phyloP scores from a whole-genome alignment of 2,113 vertebrate species.

The Actinemys pallida region DNA sequence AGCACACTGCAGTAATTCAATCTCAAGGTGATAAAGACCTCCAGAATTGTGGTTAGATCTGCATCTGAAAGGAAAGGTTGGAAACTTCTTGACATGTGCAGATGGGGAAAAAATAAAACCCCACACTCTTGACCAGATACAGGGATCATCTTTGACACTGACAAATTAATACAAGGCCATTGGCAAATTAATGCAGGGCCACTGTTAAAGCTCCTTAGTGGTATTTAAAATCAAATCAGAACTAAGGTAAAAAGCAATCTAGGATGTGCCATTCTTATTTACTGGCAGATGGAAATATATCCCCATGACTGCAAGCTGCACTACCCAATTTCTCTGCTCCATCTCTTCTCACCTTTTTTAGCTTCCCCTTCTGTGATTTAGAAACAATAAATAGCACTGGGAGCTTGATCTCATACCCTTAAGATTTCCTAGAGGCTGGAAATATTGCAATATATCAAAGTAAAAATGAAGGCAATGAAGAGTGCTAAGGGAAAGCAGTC shows the following conservation, averaged over 20 bases:
- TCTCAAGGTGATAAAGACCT: neutral
- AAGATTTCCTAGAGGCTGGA: neutral
- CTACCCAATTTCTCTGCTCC: neutral
- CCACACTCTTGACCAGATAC: neutral
- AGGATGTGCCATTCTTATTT: neutral
- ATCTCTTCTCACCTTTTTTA: neutral
- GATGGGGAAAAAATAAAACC: neutral
- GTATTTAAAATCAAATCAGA: neutral
- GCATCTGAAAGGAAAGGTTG: neutral
- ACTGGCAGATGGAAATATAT: neutral
- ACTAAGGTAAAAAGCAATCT: neutral
- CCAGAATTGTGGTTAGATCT: neutral
- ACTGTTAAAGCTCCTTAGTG: neutral
- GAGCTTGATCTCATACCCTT: neutral
- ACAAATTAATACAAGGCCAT: neutral
- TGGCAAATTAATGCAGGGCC: neutral
- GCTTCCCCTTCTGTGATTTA: neutral
- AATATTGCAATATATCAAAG: accelerated
- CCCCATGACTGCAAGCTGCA: neutral
- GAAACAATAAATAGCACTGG: slow-evolving; percentile 12
- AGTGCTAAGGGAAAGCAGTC: neutral
- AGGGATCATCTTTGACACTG: neutral
- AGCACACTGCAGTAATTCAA: neutral
- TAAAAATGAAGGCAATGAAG: neutral
- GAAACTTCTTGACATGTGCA: neutral